phyloP scores from a whole-genome alignment of 2,113 vertebrate genomes.

The Anguilla rostrata region DNA sequence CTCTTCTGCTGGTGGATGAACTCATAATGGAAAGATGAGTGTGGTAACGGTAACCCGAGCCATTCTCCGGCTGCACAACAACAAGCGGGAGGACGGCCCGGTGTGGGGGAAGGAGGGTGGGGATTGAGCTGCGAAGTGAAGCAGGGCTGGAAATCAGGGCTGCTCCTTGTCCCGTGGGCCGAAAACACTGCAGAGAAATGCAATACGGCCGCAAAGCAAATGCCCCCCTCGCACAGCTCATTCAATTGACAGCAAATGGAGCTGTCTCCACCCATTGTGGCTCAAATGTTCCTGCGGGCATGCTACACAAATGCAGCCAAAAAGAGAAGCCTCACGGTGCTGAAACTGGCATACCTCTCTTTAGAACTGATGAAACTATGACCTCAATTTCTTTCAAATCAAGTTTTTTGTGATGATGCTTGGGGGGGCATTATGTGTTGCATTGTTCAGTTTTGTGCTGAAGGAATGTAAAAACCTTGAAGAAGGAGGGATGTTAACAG shows the following conservation, averaged over 20 bases:
- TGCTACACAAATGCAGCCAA: background rate
- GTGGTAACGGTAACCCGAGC: conserved; percentile 36
- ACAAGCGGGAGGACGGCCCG: conserved; percentile 49
- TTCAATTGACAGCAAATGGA: background rate
- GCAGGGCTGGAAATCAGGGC: background rate
- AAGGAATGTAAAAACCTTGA: too few species aligned
- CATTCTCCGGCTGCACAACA: conserved; percentile 10
- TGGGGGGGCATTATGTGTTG: background rate
- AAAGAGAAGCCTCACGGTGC: background rate
- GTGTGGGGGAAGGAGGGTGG: conserved; percentile 35
- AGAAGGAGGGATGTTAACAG: too few species aligned
- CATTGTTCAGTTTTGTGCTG: too few species aligned
- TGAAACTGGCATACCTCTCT: background rate
- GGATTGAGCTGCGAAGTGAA: background rate
- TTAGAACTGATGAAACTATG: background rate
- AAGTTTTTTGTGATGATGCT: background rate
- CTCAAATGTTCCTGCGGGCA: background rate
- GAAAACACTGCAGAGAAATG: background rate
- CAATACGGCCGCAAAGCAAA: background rate
- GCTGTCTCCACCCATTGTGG: background rate
- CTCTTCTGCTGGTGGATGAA: conserved; percentile 44
- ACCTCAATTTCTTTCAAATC: background rate
- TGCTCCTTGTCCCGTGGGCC: background rate
- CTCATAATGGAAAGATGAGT: conserved; percentile 40
- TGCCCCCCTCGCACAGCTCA: background rate